Conservation (phyloP, 92 coral and sea anemone species). For the Montipora capitata region DNA sequence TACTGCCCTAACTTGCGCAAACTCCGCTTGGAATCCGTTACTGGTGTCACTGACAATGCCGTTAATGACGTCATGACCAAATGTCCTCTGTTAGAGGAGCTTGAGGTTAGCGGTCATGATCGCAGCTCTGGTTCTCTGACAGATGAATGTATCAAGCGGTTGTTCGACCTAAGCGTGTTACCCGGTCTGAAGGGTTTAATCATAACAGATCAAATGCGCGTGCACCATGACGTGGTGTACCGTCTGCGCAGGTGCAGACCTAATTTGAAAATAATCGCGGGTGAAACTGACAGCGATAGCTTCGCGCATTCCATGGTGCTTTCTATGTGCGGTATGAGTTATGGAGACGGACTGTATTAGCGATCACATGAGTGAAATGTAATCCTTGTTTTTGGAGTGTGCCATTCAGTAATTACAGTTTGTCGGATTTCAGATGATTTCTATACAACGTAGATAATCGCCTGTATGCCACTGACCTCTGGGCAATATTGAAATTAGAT, state of each 20-base stretch:
- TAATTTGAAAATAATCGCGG: slow-evolving; percentile 91
- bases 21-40: slow-evolving; percentile 95
- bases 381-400: background rate
- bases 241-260: slow-evolving; percentile 97
- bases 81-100: slow-evolving; percentile 88
- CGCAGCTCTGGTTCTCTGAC: slow-evolving; percentile 87
- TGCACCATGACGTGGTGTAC: slow-evolving; percentile 87
- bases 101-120: slow-evolving; percentile 96
- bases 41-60: slow-evolving; percentile 83
- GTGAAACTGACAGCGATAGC: slow-evolving; percentile 97
- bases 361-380: too few species aligned
- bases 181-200: slow-evolving; percentile 84
- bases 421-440: background rate
- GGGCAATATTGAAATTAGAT: too few species aligned
- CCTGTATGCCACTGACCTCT: too few species aligned
- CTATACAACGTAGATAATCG: too few species aligned
- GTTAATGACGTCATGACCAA: slow-evolving; percentile 80
- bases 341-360: slow-evolving; percentile 93
- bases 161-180: slow-evolving; percentile 82
- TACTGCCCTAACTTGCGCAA: slow-evolving; percentile 91
- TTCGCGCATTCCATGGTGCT: slow-evolving; percentile 94
- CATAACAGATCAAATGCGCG: slow-evolving; percentile 89
- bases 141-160: slow-evolving; percentile 82
- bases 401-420: background rate
- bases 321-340: slow-evolving; percentile 93